Evolutionary conservation across 1,140 invertebrate species (phyloP), one percentile per base, ranked within the genome.

Genomic region (Drosophila malerkotliana): DNA sequence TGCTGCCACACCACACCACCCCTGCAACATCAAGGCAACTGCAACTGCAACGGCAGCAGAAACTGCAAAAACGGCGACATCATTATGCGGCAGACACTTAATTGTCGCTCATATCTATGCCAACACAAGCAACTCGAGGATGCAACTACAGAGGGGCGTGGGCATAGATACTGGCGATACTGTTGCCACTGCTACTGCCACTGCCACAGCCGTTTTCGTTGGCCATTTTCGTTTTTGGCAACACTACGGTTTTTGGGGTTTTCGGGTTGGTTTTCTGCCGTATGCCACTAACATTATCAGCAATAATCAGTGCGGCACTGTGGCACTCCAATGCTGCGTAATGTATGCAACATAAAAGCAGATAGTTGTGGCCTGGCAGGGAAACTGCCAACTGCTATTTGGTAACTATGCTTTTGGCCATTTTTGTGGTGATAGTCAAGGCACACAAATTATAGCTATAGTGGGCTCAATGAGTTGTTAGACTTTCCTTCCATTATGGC

Each of bases 71-170:
- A 71, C 54, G 68, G 78, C 78, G 77, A 85, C 82, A 87, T 88
- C 82, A 87, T 87, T 87, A 87, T 87, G 82, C 82, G 82, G 82
- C 82, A 87, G 85, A 76, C 82, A 87, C 82, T 87, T 87, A 87
- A 87, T 87, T 87, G 66, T 88, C 82, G 83, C 83, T 82, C 81
- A 85, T 87, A 87, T 87, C 81, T 85, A 62, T 75, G 78, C 61
- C 77, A 66, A 26, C 32, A 60, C 14, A 12, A 21, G 24, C 24
- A 51, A 69, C 28, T 55, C 15, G 39, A 44, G 54, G 51, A 52
- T 74, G 53, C 63, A 49, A 59, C 61, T 59, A 55, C 72, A 66
- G 34, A 21, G 45, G 51, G 37, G 32, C 28, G 10, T 24, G 4
- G 59, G 14, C 10, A 8, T 14, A 21, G 44, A 21, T 56, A 9